Evolutionary conservation across 2,113 vertebrate species (phyloP).

Genomic region (Equus quagga): DNA sequence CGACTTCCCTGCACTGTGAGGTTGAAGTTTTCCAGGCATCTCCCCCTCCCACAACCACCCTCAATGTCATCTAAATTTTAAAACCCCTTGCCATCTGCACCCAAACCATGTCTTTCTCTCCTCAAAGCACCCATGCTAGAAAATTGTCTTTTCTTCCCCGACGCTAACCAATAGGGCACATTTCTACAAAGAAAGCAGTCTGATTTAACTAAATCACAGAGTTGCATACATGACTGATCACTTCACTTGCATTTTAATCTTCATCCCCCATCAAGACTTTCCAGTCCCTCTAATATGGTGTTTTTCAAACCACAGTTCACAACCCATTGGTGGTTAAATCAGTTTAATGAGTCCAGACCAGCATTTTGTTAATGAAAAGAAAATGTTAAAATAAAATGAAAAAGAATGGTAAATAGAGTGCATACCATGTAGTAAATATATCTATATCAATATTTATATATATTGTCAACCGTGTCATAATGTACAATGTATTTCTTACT

Average conservation of each 20-base stretch:
- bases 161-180: neutral
- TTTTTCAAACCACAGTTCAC: constrained; percentile 5
- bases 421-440: neutral
- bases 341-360: neutral
- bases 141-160: neutral
- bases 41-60: neutral
- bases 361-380: constrained; percentile 22
- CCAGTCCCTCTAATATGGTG: neutral
- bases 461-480: neutral
- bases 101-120: neutral
- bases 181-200: neutral
- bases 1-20: neutral
- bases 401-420: neutral
- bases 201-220: neutral
- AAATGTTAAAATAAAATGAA: constrained; percentile 7
- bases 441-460: neutral
- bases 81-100: neutral
- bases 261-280: neutral
- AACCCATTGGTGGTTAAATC: neutral
- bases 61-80: neutral
- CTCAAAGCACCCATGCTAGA: neutral
- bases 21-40: neutral
- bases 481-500: constrained; percentile 6
- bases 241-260: neutral
- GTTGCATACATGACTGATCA: neutral